phyloP scores from a whole-genome alignment of 1,140 invertebrate genomes.

The Ctenoplectra terminalis region DNA sequence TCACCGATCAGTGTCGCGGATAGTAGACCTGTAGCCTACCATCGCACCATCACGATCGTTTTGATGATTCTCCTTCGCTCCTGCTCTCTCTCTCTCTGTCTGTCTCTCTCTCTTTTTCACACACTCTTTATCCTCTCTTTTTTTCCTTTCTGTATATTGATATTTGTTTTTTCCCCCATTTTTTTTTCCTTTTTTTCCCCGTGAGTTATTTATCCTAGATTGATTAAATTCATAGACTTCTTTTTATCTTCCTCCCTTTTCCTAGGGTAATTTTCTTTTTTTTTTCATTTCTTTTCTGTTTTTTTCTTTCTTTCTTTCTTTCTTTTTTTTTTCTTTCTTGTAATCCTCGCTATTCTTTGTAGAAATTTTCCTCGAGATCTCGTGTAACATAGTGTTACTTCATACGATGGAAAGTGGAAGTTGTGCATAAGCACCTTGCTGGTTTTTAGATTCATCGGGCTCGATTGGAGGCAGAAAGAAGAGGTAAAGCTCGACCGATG shows the following conservation, averaged over 20 bases:
- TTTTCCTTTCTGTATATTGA: not conserved
- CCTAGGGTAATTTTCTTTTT: too few species aligned
- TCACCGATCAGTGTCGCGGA: conserved; percentile 60
- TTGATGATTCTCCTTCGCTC: conserved; percentile 40
- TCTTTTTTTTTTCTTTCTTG: too few species aligned
- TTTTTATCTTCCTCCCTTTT: too few species aligned
- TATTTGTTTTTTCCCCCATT: not conserved
- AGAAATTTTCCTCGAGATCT: conserved; percentile 4
- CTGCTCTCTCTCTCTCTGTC: conserved; percentile 30
- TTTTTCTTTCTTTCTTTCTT: not conserved
- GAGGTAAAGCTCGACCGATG: conserved; percentile 17
- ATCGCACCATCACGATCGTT: conserved; percentile 47
- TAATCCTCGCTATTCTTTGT: not conserved
- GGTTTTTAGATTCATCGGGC: conserved; percentile 34
- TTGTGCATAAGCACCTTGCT: conserved; percentile 7
- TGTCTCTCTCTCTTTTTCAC: not conserved
- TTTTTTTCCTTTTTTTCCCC: too few species aligned
- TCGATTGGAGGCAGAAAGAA: conserved; percentile 25
- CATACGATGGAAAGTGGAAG: conserved; percentile 13
- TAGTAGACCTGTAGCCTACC: conserved; percentile 55
- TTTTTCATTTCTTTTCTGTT: too few species aligned
- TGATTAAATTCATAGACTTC: not conserved
- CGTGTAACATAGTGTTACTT: conserved; percentile 28
- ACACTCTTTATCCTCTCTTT: not conserved
- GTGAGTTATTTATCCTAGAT: conserved; percentile 5